Evolutionary conservation across 2,888 invertebrate species (phyloP), one percentile per base, ranked within the genome.

Genomic region (Phorcus lineatus): DNA sequence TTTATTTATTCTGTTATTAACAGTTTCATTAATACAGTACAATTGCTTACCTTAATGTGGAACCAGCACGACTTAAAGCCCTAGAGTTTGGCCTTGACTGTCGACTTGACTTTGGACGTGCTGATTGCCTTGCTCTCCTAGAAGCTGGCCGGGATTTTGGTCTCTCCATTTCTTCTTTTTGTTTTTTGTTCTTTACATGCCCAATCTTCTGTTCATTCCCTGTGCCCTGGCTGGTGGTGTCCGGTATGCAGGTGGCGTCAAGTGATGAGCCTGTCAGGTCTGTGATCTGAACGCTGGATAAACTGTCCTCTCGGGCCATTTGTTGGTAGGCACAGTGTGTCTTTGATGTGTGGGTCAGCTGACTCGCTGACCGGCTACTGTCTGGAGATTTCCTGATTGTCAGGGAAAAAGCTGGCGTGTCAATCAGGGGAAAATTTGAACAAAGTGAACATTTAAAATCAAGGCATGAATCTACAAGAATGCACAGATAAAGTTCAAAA

Each of bases 1-100:
- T n/a, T n/a, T 16, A 19, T 2, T 55, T 2, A 55, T 19, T 22
- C 22, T 4, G n/a, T 28, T 2, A 17, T 22, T 3, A 17, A 3
- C 17, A 22, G 11, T 16, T 17, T 11, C 36, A 7, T 4, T 36
- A 36, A n/a, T 16, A 17, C 17, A 31, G 7, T 7, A 31, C 11
- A 11, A 1, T 13, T 47, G 52, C 75, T 22, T 66, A 78, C 78
- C 79, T 54, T 47, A 62, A 22, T 66, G 19, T 54, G 55, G 74
- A 55, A 19, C 16, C 54, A 17, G 87, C 86, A 47, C 88, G 80
- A 77, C 89, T 89, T n/a, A 81, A 82, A 17, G 88, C 82, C 47
- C 88, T 85, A 47, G 89, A 89, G 19, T 76, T 74, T 67, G 88
- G 86, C 36, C 88, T 76, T 36, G 74, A 74, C 47, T n/a, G 47